A percentile compares a stretch with the other conserved stretches of the same genome.
Conservation (phyloP, 1,140 invertebrate species). For the Brachionus rotundiformis region DNA sequence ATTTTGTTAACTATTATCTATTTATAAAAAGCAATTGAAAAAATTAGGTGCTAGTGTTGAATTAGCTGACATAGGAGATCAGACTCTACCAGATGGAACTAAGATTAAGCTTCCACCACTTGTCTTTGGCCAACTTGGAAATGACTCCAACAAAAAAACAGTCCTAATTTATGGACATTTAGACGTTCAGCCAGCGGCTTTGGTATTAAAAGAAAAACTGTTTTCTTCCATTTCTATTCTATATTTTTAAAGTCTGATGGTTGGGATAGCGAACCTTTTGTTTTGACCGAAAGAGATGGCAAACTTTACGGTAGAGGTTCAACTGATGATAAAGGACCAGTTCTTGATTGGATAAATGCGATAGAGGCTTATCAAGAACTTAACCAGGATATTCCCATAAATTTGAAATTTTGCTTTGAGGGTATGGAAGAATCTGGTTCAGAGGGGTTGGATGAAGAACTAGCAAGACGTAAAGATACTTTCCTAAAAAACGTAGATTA, state of each 20-base stretch:
- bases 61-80: constrained; percentile 76
- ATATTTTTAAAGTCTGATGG: constrained; percentile 73
- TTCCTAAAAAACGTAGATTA: constrained; percentile 74
- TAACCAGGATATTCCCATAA: constrained; percentile 75
- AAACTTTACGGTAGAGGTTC: constrained; percentile 89
- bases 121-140: constrained; percentile 79
- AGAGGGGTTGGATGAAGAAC: constrained; percentile 84
- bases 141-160: constrained; percentile 82
- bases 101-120: constrained; percentile 81
- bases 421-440: constrained; percentile 98
- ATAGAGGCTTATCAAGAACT: constrained; percentile 80
- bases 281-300: constrained; percentile 79
- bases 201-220: constrained; percentile 59
- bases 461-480: constrained; percentile 64
- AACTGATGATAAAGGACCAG: constrained; percentile 83
- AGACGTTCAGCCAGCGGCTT: constrained; percentile 90
- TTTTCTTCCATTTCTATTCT: not conserved
- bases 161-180: constrained; percentile 93
- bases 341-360: constrained; percentile 87
- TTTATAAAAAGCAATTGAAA: constrained; percentile 68
- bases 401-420: constrained; percentile 87
- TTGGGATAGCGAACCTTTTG: constrained; percentile 93
- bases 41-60: constrained; percentile 75
- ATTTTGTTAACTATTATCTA: not conserved
- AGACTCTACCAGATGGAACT: constrained; percentile 73